Evolutionary conservation across 2,797 vertebrate species (phyloP), one percentile per base, ranked within the genome.

Genomic region (Cuculus canorus): DNA sequence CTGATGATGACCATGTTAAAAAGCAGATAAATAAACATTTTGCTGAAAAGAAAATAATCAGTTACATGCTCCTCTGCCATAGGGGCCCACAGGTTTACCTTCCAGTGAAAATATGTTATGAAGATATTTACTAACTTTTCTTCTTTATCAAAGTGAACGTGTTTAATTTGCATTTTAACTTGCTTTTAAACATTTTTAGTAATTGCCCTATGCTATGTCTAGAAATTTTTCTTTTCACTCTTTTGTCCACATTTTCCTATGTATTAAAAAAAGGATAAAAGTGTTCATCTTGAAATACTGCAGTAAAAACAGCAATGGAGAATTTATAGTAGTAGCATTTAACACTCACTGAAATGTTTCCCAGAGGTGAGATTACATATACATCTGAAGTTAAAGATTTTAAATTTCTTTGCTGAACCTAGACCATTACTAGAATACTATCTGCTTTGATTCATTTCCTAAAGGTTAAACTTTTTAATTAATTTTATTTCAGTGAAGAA

Each of bases 401-500:
- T 8, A 4, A 10, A 82, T 39, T 70, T 86, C 18, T 82, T 73
- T 69, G 32, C 43, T 82, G 43, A 82, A 78, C 30, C 16, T 79
- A 78, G 21, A 23, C 43, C 24, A 22, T 64, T 93, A 27, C 45
- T 85, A 81, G 32, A 85, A 28, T 65, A 71, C 68, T 60, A 25
- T 5, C 47, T 85, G 61, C 21, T 75, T 81, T 87, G 32, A n/a
- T 92, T 89, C 5, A 83, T 83, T 86, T 89, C 65, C 25, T 83
- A 70, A 84, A 69, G 32, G 84, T 92, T 24, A 71, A 80, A 83
- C 53, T 78, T 69, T 69, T 78, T 8, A 13, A 79, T 91, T 88
- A 2, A 41, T 92, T 95, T 96, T 76, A 35, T 97, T 97, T 75
- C 68, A 98, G 98, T 96, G 97, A 97, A 61, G 97, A 98, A 41